A percentile compares a stretch with the other conserved stretches of the same genome.
Conservation (phyloP, 1,140 invertebrate genomes). For the Drosophila elegans region DNA sequence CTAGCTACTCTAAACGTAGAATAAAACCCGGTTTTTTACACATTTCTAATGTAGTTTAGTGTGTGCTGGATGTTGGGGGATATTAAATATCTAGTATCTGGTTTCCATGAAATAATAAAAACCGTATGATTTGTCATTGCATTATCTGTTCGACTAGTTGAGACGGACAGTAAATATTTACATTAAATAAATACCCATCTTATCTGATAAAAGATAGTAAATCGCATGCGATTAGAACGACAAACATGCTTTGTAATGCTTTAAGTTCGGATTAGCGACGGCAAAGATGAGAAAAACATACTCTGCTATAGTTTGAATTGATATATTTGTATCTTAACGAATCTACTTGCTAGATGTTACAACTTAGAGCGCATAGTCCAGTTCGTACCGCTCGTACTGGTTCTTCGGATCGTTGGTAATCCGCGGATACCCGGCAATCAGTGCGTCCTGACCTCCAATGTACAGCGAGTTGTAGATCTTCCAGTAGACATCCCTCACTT, state of each 20-base stretch:
- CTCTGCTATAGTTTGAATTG: neutral
- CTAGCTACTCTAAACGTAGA: conserved; percentile 60
- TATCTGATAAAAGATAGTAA: conserved; percentile 14
- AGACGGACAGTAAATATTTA: conserved; percentile 1
- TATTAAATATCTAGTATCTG: neutral
- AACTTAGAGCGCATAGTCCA: conserved; percentile 96
- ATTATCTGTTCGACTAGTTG: conserved; percentile 5
- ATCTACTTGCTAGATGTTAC: conserved; percentile 10
- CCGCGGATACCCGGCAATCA: conserved; percentile 98
- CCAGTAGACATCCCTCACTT: conserved; percentile 99
- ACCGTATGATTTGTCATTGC: neutral
- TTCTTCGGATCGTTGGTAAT: conserved; percentile 98
- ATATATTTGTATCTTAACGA: conserved; percentile 15
- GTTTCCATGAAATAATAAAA: conserved; percentile 4
- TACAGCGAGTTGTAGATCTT: conserved; percentile 99
- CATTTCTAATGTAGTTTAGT: conserved; percentile 34
- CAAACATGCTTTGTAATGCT: neutral
- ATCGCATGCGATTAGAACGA: neutral
- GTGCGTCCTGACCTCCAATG: conserved; percentile 98
- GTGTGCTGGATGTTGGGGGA: conserved; percentile 1
- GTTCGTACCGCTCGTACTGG: conserved; percentile 97
- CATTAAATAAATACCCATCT: conserved; percentile 9
- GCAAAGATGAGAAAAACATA: too few species aligned
- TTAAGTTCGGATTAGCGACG: neutral
- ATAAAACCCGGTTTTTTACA: conserved; percentile 72